Evolutionary conservation across 1,140 invertebrate genomes (phyloP), one percentile per base, ranked within the genome.

Genomic region (Pentalonia nigronervosa): DNA sequence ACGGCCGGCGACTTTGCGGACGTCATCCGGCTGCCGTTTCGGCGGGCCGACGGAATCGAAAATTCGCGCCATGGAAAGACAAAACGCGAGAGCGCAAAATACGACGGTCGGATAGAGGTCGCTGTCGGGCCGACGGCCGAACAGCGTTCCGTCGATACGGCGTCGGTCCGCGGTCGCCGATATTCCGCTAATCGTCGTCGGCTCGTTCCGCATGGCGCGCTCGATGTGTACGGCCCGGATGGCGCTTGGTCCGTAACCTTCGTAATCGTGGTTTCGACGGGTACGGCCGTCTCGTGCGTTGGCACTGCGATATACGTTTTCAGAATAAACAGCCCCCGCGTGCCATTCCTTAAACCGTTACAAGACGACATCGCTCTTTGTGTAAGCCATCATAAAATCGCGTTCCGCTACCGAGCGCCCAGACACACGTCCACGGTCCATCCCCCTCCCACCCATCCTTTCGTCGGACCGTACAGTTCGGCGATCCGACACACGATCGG

Each of bases 71-170:
- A 56, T 56, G 88, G 88, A 89, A 41, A 56, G 48, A 36, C 23
- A 41, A 88, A 53, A 17, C 17, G 60, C 60, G 17, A 14, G n/a
- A 60, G 23, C 23, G 21, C n/a, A 9, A 20, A 11, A 21, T 0
- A 6, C 17, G n/a, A 25, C 48, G 34, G 23, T 6, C 34, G 7
- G 36, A 67, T 9, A 90, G 89, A 90, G 89, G 7, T 67, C 53
- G 53, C 30, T 90, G 89, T 7, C n/a, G 21, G 17, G 1, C 53
- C 34, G 23, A 34, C 56, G 23, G 89, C 89, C 53, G 89, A 90
- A 90, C 89, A 90, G 56, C 89, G 21, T 90, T 67, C 20, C 41
- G 89, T 90, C 89, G 23, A 14, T 0, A 90, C 56, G 89, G 45
- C 50, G n/a, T 50, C 9, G 25, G 50, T 53, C 41, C 41, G 41